Evolutionary conservation across 2,888 invertebrate genomes (phyloP).

Genomic region (Brassicogethes aeneus): DNA sequence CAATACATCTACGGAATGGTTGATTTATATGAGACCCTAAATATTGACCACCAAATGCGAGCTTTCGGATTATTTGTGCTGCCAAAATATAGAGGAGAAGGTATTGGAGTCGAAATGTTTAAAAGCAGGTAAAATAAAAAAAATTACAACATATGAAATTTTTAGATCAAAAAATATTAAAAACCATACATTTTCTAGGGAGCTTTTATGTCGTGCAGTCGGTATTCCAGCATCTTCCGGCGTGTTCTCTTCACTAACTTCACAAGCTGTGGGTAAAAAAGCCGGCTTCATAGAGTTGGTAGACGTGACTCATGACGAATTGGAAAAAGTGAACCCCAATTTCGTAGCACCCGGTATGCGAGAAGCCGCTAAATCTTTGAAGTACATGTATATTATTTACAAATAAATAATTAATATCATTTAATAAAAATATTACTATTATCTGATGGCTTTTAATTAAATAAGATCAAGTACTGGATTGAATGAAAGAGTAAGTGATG

Average conservation of each 20-base stretch:
- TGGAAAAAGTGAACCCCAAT: background rate
- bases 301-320: background rate
- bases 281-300: background rate
- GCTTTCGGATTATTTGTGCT: background rate
- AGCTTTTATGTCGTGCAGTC: background rate
- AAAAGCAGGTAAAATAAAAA: slow-evolving; percentile 1
- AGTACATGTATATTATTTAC: background rate
- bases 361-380: background rate
- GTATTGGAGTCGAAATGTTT: background rate
- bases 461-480: no score
- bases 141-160: no score
- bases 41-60: background rate
- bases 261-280: background rate
- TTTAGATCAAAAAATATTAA: no score
- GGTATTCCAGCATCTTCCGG: background rate
- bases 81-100: background rate
- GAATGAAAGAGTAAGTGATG: no score
- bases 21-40: background rate
- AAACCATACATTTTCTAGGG: no score
- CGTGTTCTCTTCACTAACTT: background rate
- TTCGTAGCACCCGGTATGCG: background rate
- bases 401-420: no score
- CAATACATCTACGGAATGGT: background rate
- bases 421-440: no score
- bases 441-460: no score